Base-by-base conservation (phyloP, 2,797 vertebrate species). In the Australoheros facetus region DNA sequence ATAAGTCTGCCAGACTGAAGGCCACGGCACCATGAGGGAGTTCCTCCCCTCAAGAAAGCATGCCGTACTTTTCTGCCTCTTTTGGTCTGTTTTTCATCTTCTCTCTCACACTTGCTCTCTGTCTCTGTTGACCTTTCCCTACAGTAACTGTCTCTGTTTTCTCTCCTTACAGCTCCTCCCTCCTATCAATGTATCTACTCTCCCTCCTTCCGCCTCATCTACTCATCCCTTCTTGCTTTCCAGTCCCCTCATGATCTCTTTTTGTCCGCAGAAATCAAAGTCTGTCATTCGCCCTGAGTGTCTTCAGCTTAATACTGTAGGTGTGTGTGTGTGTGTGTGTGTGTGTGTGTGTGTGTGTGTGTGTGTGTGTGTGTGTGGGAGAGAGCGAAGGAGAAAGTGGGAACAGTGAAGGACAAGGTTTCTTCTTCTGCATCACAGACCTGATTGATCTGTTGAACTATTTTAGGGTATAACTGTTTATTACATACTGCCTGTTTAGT, bases 51-150 rank as follows among this genome's bases (percentile, higher is more conserved):
- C 13, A 34, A 88, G 80, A 85, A 87, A 75, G 72, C 79, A 53
- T 77, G 85, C 87, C 82, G 86, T 89, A 86, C 82, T 92, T 85
- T 85, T 83, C 73, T 66, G 83, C 82, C 85, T 80, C 84, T 83
- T 66, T 79, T 82, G 55, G 48, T 89, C 80, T 81, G 79, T 85
- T 88, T 90, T 77, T 90, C 83, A 86, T 87, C 82, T 83, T 60
- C 70, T 81, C 66, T 60, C 82, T 87, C 86, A 81, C 87, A 77
- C 79, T 85, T 80, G 70, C 73, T 75, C 82, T 78, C 80, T 76
- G 82, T 90, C 83, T 89, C 78, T 45, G 59, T 55, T 92, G 92
- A 92, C 91, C 92, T 93, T 92, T 93, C 54, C 59, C 72, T 28
- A 87, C 86, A 90, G 75, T 83, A 79, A 85, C 79, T 11, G 64